Conservation (phyloP, 2,113 vertebrate genomes). For the Chamaea fasciata region DNA sequence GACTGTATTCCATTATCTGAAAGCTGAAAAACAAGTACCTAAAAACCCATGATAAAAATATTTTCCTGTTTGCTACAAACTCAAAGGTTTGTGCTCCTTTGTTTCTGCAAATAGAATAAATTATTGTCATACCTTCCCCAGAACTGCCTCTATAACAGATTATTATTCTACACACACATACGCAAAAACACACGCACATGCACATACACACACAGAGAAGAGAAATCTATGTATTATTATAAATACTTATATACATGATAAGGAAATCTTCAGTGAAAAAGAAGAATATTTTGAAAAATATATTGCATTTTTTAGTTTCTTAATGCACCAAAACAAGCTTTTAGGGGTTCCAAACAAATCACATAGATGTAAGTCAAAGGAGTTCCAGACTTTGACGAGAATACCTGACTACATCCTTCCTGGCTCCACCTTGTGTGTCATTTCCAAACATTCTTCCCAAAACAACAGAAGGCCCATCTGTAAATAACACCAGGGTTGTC, state of each 20-base stretch:
- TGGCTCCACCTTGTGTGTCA: neutral
- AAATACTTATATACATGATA: accelerated
- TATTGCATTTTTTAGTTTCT: neutral
- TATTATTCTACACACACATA: neutral
- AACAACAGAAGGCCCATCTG: neutral
- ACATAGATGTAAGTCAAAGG: neutral
- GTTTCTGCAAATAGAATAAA: neutral
- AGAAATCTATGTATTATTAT: neutral
- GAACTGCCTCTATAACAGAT: neutral
- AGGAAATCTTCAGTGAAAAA: neutral
- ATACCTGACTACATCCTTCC: neutral
- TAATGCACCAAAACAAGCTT: neutral
- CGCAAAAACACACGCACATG: too few species aligned
- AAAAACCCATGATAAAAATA: neutral
- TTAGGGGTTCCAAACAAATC: neutral
- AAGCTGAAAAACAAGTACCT: neutral
- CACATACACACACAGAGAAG: too few species aligned
- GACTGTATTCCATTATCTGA: neutral
- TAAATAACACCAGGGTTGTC: neutral
- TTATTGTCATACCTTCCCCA: neutral
- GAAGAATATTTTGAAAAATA: neutral
- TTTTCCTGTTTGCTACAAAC: neutral
- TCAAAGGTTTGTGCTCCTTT: neutral
- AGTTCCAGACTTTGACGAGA: neutral
- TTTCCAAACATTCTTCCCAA: neutral